These are phyloP conservation scores for Parauchenoglanis ngamensis DNA, from an alignment of 2,797 vertebrate genomes.

Conservation along the genomic window DNA sequence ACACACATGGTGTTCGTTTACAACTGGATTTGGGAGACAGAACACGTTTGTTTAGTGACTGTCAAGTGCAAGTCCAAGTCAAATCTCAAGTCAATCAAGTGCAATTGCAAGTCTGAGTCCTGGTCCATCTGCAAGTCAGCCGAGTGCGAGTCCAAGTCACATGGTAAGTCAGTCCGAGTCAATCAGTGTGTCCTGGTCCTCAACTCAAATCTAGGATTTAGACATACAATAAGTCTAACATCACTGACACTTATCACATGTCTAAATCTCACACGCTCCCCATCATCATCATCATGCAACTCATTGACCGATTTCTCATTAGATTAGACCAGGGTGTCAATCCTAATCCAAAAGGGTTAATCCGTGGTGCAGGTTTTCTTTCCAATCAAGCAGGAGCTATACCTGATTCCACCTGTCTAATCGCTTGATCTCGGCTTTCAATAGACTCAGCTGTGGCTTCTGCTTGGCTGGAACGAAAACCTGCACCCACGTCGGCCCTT, in stretches of 20 bases:
- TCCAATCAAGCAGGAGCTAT: no score
- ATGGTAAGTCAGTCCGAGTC: neutral
- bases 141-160: neutral
- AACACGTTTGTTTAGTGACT: neutral
- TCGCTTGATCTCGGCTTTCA: no score
- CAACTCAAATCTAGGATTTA: neutral
- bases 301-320: conserved; percentile 33
- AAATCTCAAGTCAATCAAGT: neutral
- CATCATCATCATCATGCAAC: neutral
- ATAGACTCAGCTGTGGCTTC: no score
- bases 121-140: neutral
- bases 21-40: neutral
- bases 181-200: no score
- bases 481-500: no score
- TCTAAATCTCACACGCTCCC: no score
- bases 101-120: neutral
- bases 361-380: no score
- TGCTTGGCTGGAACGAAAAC: no score
- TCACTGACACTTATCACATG: neutral
- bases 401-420: no score
- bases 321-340: neutral
- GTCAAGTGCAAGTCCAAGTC: neutral
- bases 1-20: neutral
- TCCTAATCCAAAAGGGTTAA: no score
- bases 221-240: neutral